Base-by-base conservation (phyloP, 1,140 invertebrate species). In the Drosophila oshimai region DNA sequence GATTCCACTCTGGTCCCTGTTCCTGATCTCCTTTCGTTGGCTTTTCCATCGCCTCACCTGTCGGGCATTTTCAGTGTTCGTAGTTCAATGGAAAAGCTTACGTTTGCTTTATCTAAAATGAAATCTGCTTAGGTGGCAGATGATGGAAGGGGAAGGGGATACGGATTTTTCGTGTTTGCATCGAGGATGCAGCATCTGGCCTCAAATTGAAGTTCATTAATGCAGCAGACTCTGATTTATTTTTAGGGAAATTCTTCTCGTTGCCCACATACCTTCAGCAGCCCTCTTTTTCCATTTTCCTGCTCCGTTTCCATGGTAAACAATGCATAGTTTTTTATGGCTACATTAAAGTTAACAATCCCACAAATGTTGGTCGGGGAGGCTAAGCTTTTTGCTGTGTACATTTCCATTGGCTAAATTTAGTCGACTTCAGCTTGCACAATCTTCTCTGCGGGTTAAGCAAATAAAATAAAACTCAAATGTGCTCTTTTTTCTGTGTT, bases 21-120 rank as follows among this genome's bases (percentile, higher is more conserved):
- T 26, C 5, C 2, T 10, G 10, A 33, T 10, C 18, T 20, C 7
- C 20, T 15, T 34, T 7, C 20, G 50, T 18, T 53, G 26, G 57
- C 28, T 44, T 58, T 39, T n/a, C 49, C 34, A 28, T 20, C 7
- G 6, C n/a, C 9, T 29, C 26, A 58, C 36, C 51, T 79, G 60
- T 71, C 71, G 65, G 64, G 31, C 64, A 70, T 61, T 78, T 74
- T 68, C 60, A 69, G 45, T 55, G 57, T 57, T 70, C 71, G 51
- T 45, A 77, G 41, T 81, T 51, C 44, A 50, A 41, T 74, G 51
- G 54, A 74, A 67, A 80, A 80, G 65, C 65, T 86, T 64, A 72
- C 67, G 72, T 86, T 62, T 47, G 67, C 75, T 71, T 65, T 84
- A 84, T 84, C 80, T 84, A 86, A 84, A 84, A 84, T 84, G 71